Conservation (phyloP, 2,113 vertebrate genomes). For the Danio rerio region GRCz12tu NC_133191.1:54228001-54228500, state of each 20-base stretch:
- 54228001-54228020: not conserved
- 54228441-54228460: not conserved
- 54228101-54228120: constrained; percentile 61
- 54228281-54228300: not conserved
- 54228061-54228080: not conserved
- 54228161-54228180: constrained; percentile 69
- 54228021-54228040: no score
- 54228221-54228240: not conserved
- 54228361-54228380: constrained; percentile 39
- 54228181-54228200: constrained; percentile 75
- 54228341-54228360: not conserved
- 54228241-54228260: not conserved
- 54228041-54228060: not conserved
- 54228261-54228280: not conserved
- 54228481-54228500: not conserved
- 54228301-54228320: not conserved
- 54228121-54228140: constrained; percentile 57
- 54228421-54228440: not conserved
- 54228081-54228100: constrained; percentile 1
- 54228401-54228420: not conserved
- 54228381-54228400: constrained; percentile 40
- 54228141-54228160: constrained; percentile 76
- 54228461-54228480: no score
- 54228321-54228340: not conserved
- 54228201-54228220: constrained; percentile 36